Conservation (phyloP, 2,113 vertebrate genomes). For the Microcebus griseorufus region DNA sequence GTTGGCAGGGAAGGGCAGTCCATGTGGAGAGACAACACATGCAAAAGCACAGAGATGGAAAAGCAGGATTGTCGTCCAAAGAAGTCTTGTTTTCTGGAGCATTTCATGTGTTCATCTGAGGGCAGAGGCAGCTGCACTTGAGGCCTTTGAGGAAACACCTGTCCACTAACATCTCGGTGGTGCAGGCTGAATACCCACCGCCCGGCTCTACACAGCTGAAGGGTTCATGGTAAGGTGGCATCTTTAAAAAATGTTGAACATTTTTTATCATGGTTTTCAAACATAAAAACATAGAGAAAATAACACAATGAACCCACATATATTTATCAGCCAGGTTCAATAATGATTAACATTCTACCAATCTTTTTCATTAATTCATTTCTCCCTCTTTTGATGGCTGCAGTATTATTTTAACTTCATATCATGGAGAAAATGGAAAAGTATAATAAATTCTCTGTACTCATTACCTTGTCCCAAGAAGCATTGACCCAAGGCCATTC, state of each 20-base stretch:
- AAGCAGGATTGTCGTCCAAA: background rate
- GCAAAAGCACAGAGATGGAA: background rate
- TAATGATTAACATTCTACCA: background rate
- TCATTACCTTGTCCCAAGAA: background rate
- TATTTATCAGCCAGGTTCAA: background rate
- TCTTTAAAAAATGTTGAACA: background rate
- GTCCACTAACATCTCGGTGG: background rate
- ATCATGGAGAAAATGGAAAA: background rate
- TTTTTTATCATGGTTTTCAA: background rate
- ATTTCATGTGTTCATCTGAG: background rate
- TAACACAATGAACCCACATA: background rate
- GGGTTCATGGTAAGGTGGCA: background rate
- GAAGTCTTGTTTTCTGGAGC: background rate
- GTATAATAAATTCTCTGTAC: background rate
- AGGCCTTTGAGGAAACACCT: background rate
- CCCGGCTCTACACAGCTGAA: background rate
- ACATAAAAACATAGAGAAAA: background rate
- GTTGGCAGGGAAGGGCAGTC: background rate
- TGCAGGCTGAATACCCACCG: background rate
- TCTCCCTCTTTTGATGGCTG: background rate
- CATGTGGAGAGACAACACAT: rapidly evolving
- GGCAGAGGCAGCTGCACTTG: background rate
- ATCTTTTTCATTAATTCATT: background rate
- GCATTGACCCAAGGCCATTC: background rate
- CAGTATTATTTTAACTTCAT: background rate